Base-by-base conservation (phyloP, 92 coral and sea anemone species). In the Phenganax marumi region DNA sequence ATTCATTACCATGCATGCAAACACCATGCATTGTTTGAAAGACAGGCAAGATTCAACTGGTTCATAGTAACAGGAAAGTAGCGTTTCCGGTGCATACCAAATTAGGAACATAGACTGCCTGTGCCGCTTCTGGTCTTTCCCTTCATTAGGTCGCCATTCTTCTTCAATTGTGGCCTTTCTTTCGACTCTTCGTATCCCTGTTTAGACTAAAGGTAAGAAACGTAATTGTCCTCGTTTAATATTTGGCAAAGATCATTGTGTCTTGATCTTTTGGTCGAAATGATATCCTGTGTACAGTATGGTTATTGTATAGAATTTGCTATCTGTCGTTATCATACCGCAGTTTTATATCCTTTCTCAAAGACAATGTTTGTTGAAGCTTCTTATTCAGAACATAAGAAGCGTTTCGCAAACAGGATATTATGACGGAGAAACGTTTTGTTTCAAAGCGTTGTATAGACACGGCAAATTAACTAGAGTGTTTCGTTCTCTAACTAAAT, bases 31-130 rank as follows among this genome's bases (percentile, higher is more conserved):
- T 33, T 33, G 43, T 33, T 33, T 33, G 5, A 33, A 33, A 33
- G 43, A 14, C 52, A 57, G 69, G 81, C 81, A 48, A 50, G 83
- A 9, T 50, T 63, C 47, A 78, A 46, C 83, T 46, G 57, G 83
- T 18, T 62, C 68, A 47, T 12, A 62, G 49, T 57, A 48, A 77
- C 62, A 68, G 81, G 81, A 77, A 77, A 25, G 39, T 48, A 62
- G 52, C 23, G 52, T 57, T 78, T 78, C 83, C 83, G 83, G 83
- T 78, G 60, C 60, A 61, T 61, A 47, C 83, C 83, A 78, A 78
- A 78, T 78, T 78, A 60, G 83, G 83, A 62, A 60, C n/a, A 58
- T 17, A 48, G 16, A 39, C 22, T 65, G 55, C 56, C 17, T 72
- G 55, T 49, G 65, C 22, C 49, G 55, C 56, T 49, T 72, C 24